Conservation (phyloP, 2,113 vertebrate genomes). For the Strigops habroptila region DNA sequence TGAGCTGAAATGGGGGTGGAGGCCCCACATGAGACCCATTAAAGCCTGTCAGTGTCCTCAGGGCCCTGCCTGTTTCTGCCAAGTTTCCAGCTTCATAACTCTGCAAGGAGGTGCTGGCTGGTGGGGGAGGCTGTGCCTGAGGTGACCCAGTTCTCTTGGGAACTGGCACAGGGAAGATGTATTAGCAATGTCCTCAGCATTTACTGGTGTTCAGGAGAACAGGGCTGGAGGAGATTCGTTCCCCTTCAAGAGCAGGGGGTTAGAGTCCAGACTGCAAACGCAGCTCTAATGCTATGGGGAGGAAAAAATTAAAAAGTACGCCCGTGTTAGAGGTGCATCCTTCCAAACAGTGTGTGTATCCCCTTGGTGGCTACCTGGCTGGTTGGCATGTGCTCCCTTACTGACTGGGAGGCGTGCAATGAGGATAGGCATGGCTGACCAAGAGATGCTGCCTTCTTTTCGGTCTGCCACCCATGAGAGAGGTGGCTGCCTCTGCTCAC, state of each 20-base stretch:
- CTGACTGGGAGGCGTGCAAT: neutral
- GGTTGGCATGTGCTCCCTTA: neutral
- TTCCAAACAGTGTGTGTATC: fast-evolving
- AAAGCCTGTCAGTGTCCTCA: neutral
- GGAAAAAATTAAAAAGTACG: neutral
- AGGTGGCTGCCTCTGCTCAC: neutral
- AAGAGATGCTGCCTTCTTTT: neutral
- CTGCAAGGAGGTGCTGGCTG: neutral
- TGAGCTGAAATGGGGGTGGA: neutral
- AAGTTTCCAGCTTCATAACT: neutral
- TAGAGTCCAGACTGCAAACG: neutral
- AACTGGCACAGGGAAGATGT: neutral
- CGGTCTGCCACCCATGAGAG: neutral
- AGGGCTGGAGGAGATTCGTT: fast-evolving
- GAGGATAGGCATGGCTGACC: neutral
- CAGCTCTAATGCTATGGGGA: neutral
- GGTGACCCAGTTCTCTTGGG: neutral
- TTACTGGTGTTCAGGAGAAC: neutral
- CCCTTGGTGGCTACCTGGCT: neutral
- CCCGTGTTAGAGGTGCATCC: neutral
- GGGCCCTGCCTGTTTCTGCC: neutral
- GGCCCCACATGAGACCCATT: neutral
- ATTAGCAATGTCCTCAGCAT: neutral
- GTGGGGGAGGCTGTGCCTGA: neutral
- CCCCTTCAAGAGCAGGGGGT: neutral